Evolutionary conservation across 2,888 invertebrate genomes (phyloP).

Genomic region (Thumatha senex): DNA sequence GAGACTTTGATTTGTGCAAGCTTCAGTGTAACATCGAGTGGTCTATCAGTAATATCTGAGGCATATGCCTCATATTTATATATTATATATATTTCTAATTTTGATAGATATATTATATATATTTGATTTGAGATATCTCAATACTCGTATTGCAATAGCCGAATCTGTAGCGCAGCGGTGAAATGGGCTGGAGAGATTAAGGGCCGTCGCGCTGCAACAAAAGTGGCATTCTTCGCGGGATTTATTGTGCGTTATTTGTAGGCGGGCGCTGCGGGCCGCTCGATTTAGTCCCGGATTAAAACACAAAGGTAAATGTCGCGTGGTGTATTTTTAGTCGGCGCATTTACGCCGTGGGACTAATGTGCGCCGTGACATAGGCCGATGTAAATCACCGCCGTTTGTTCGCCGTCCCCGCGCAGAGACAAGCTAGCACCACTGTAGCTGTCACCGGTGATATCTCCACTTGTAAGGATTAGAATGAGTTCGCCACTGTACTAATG

Average conservation of each 20-base stretch:
- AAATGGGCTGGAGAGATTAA: slow-evolving; percentile 52
- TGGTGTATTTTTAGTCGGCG: slow-evolving; percentile 52
- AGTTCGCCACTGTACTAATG: slow-evolving; percentile 19
- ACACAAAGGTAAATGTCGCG: slow-evolving; percentile 69
- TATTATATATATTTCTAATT: no score
- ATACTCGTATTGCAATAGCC: slow-evolving; percentile 39
- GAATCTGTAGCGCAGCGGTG: slow-evolving; percentile 37
- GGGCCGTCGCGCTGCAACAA: slow-evolving; percentile 38
- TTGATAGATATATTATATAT: no score
- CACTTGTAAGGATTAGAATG: slow-evolving; percentile 6
- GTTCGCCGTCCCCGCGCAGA: slow-evolving; percentile 20
- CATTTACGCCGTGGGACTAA: slow-evolving; percentile 42
- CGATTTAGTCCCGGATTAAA: slow-evolving; percentile 53
- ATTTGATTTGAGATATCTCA: slow-evolving; percentile 19
- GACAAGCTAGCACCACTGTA: not conserved
- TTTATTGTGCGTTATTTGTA: slow-evolving; percentile 59
- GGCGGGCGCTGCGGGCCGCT: slow-evolving; percentile 39
- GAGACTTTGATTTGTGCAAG: not conserved
- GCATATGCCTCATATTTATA: no score
- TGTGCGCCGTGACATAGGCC: slow-evolving; percentile 39
- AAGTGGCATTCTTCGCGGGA: slow-evolving; percentile 55
- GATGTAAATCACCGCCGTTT: slow-evolving; percentile 37
- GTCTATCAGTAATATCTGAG: slow-evolving; percentile 32
- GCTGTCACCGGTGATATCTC: not conserved
- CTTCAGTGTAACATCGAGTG: slow-evolving; percentile 19